A percentile compares a stretch with the other conserved stretches of the same genome.
Evolutionary conservation across 2,888 invertebrate genomes (phyloP).

Genomic region (Hyalella azteca): DNA sequence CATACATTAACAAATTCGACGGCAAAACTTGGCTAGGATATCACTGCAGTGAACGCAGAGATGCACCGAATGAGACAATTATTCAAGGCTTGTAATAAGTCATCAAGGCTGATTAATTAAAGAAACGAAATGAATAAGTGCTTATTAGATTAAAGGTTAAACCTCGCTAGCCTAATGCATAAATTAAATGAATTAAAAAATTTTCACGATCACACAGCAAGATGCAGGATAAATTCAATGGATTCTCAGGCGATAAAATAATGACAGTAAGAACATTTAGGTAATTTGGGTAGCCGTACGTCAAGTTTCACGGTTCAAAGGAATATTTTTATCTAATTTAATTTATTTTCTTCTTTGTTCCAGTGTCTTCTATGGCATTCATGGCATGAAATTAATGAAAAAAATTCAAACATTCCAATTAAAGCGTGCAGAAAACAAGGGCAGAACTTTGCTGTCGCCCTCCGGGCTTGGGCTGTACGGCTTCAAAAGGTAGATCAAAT

Average conservation of each 20-base stretch:
- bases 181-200: not conserved
- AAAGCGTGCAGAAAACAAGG: constrained; percentile 30
- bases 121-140: not conserved
- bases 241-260: not conserved
- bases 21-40: too few relatives aligned
- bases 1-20: too few relatives aligned
- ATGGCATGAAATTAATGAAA: not conserved
- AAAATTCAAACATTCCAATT: constrained; percentile 3
- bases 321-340: too few relatives aligned
- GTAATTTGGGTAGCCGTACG: too few relatives aligned
- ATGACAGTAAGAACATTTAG: too few relatives aligned
- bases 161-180: not conserved
- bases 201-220: constrained; percentile 18
- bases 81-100: too few relatives aligned
- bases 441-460: constrained; percentile 9
- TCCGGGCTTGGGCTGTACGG: not conserved
- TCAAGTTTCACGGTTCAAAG: too few relatives aligned
- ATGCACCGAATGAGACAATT: too few relatives aligned
- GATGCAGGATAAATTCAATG: not conserved
- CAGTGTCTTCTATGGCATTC: not conserved
- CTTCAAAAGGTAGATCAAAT: too few relatives aligned
- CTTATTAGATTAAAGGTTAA: not conserved
- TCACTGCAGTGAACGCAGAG: too few relatives aligned
- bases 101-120: not conserved
- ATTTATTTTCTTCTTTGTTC: too few relatives aligned